A percentile compares a stretch with the other conserved stretches of the same genome.
These are phyloP conservation scores for Calephelis nemesis DNA, from an alignment of 1,140 invertebrate species.

Conservation along the genomic window DNA sequence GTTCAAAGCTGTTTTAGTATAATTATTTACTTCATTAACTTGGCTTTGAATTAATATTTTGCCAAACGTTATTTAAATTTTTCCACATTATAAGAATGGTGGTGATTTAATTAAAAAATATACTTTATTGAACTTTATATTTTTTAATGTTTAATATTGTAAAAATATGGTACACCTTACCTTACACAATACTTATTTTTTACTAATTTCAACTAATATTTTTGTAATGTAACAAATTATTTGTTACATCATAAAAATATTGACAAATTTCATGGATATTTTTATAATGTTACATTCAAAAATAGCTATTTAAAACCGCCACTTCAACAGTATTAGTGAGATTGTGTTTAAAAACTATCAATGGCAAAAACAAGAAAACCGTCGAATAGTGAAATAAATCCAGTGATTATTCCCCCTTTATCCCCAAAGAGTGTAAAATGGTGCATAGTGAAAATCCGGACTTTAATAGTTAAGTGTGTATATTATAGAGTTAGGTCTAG, in stretches of 20 bases:
- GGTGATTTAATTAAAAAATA: neutral
- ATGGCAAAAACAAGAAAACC: neutral
- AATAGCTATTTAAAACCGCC: neutral
- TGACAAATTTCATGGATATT: neutral
- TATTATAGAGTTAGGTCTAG: conserved; percentile 40
- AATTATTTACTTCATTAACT: neutral
- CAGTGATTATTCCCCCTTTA: conserved; percentile 19
- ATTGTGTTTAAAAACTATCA: neutral
- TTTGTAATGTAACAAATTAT: neutral
- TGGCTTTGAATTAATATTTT: neutral
- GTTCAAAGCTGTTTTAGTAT: neutral
- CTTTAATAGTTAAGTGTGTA: conserved; percentile 58
- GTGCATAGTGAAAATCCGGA: conserved; percentile 49
- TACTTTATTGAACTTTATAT: neutral
- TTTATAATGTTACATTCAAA: conserved; percentile 15
- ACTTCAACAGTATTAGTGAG: no score
- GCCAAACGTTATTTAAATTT: neutral
- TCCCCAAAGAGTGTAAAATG: conserved; percentile 38
- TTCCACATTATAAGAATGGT: neutral
- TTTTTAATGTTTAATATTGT: neutral
- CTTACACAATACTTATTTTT: neutral
- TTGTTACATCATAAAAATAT: neutral
- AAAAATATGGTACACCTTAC: neutral
- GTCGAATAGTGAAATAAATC: neutral
- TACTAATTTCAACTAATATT: neutral